Percentiles rank a stretch among this genome's conserved stretches.
Conservation (phyloP, 2,797 vertebrate genomes). For the Chrosomus eos region DNA sequence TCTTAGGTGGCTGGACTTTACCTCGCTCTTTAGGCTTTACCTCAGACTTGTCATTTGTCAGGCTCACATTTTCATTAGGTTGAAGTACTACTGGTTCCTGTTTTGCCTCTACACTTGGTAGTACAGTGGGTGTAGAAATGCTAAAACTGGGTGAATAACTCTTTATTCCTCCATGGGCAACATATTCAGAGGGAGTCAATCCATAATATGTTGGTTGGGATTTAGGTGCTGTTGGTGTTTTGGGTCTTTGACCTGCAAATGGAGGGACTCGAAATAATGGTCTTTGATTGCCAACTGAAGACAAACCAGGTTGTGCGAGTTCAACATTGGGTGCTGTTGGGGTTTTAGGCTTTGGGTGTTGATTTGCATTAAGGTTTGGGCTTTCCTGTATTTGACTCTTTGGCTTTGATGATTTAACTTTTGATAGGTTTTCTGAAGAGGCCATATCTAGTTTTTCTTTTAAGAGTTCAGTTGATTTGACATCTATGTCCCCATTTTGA, state of each 20-base stretch:
- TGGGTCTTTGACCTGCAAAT: conserved; percentile 71
- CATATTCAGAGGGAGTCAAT: conserved; percentile 77
- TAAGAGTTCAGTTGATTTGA: conserved; percentile 44
- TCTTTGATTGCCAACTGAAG: conserved; percentile 68
- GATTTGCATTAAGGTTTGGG: conserved; percentile 62
- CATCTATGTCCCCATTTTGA: conserved; percentile 65
- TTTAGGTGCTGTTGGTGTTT: conserved; percentile 72
- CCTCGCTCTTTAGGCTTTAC: conserved; percentile 33
- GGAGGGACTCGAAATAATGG: conserved; percentile 65
- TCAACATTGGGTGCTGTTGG: conserved; percentile 61
- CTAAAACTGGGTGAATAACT: conserved; percentile 72
- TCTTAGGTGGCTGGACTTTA: conserved; percentile 34
- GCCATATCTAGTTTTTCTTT: conserved; percentile 45
- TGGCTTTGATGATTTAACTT: conserved; percentile 41
- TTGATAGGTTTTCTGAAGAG: conserved; percentile 56
- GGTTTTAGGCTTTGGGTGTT: conserved; percentile 41
- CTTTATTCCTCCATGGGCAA: conserved; percentile 77
- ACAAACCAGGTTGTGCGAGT: conserved; percentile 60
- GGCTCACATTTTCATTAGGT: conserved; percentile 13
- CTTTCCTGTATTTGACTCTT: conserved; percentile 51
- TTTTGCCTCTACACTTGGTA: conserved; percentile 51
- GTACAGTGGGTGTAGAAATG: conserved; percentile 56
- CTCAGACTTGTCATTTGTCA: conserved; percentile 28
- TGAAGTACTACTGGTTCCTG: conserved; percentile 36
- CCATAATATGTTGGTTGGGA: conserved; percentile 75